These are phyloP conservation scores for Struthidea cinerea DNA, from an alignment of 2,113 vertebrate genomes.

Conservation along the genomic window DNA sequence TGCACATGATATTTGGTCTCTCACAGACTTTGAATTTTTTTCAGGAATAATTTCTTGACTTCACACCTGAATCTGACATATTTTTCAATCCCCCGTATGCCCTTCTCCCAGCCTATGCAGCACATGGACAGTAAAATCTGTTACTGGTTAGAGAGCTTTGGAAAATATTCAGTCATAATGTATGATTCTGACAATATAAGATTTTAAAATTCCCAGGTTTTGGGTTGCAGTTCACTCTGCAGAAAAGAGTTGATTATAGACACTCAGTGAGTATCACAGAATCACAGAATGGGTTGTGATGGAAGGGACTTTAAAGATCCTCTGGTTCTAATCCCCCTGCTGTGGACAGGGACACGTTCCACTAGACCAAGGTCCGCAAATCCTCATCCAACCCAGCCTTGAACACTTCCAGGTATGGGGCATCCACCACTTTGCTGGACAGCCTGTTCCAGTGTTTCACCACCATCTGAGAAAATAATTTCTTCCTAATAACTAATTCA, in stretches of 20 bases:
- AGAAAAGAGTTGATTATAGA: neutral
- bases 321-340: neutral
- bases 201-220: neutral
- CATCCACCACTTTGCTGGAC: neutral
- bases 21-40: neutral
- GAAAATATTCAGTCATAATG: neutral
- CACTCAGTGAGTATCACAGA: neutral
- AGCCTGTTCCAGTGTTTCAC: neutral
- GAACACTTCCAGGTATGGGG: neutral
- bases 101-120: neutral
- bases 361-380: neutral
- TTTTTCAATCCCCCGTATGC: neutral
- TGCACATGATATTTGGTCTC: neutral
- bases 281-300: neutral
- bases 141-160: neutral
- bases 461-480: neutral
- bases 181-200: neutral
- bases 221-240: neutral
- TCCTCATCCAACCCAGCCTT: neutral
- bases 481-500: neutral
- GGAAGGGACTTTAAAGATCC: neutral
- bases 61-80: neutral
- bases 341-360: neutral
- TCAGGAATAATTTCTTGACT: neutral
- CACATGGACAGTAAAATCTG: neutral